Conservation (phyloP, 2,113 vertebrate species). For the Scolopax mira region DNA sequence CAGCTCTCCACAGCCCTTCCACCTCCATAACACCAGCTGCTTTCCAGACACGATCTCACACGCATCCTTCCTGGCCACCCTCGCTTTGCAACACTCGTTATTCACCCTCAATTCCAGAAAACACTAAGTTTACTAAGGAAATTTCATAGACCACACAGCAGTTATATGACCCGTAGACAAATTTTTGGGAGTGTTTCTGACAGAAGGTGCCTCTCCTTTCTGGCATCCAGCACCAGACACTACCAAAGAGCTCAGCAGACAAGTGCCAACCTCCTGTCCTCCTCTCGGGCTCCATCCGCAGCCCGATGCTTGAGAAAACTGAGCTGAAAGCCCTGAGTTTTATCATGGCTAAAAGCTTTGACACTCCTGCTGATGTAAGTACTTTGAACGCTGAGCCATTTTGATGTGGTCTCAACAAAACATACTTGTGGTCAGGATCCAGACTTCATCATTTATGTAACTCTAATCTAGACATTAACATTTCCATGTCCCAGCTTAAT, state of each 20-base stretch:
- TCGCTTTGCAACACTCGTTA: background rate
- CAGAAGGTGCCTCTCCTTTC: background rate
- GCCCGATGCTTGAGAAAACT: background rate
- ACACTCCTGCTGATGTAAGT: slow-evolving; percentile 6
- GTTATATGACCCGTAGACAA: background rate
- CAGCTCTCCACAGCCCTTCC: background rate
- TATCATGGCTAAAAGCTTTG: background rate
- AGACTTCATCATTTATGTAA: slow-evolving; percentile 25
- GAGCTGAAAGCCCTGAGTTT: background rate
- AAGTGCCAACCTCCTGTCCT: background rate
- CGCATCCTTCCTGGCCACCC: background rate
- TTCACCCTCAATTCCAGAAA: background rate
- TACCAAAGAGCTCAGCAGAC: background rate
- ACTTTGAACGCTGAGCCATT: slow-evolving; percentile 2
- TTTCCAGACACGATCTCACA: slow-evolving; percentile 36
- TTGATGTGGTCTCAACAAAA: slow-evolving; percentile 52
- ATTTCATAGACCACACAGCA: slow-evolving; percentile 8
- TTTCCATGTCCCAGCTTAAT: slow-evolving; percentile 3
- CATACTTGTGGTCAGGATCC: slow-evolving; percentile 51
- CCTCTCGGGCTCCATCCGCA: background rate
- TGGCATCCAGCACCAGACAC: background rate
- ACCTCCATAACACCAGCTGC: background rate
- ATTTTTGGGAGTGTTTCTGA: background rate
- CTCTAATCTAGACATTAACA: slow-evolving; percentile 43
- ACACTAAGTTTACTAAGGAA: background rate